These are phyloP conservation scores for Oncorhynchus keta DNA, from an alignment of 2,113 vertebrate species.

Conservation along the genomic window DNA sequence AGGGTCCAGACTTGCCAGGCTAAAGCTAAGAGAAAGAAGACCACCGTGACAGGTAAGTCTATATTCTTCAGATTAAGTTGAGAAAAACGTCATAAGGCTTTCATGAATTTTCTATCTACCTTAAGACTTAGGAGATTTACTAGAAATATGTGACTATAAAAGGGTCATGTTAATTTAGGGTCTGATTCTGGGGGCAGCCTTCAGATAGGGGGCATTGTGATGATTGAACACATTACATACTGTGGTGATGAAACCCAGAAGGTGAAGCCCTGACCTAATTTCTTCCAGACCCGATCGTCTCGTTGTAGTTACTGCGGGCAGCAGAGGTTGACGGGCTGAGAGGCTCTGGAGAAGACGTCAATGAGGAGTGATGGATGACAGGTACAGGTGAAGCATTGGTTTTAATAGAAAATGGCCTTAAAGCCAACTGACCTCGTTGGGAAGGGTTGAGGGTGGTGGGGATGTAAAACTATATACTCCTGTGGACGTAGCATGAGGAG, in stretches of 20 bases:
- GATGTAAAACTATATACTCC: background rate
- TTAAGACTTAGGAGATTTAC: too few species aligned
- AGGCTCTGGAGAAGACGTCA: background rate
- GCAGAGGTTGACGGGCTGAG: too few species aligned
- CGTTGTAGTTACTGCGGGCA: background rate
- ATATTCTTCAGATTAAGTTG: too few species aligned
- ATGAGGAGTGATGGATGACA: background rate
- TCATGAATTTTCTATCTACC: too few species aligned
- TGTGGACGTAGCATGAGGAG: background rate
- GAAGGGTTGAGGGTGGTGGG: background rate
- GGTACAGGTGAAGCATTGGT: background rate
- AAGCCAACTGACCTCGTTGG: background rate
- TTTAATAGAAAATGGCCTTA: background rate
- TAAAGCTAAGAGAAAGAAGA: slow-evolving; percentile 5
- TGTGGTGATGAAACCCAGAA: background rate
- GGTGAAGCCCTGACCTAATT: slow-evolving; percentile 28
- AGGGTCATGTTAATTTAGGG: background rate
- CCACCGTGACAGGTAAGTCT: background rate
- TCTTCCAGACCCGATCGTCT: slow-evolving; percentile 10
- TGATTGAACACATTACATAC: background rate
- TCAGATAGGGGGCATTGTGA: background rate
- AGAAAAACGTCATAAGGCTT: too few species aligned
- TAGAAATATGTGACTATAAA: background rate
- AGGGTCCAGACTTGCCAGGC: slow-evolving; percentile 12
- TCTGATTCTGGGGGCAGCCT: background rate